Base-by-base conservation (phyloP, 2,113 vertebrate species). In the Halichoeres trimaculatus region DNA sequence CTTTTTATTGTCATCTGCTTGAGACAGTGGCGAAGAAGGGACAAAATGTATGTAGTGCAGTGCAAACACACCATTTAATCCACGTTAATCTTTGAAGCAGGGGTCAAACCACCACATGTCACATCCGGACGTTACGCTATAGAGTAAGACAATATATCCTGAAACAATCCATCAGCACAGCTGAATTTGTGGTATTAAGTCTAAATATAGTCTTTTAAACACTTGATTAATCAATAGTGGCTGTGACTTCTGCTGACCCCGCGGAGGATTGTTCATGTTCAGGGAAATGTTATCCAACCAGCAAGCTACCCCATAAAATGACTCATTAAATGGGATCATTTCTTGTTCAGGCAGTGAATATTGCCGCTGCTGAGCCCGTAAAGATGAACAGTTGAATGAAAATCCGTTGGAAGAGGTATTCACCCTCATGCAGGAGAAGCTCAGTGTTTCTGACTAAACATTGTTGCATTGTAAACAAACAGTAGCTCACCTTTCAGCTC, bases 101-200 rank as follows among this genome's bases (percentile, higher is more conserved):
- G 47, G 53, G 35, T 70, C 48, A 35, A 8, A 69, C 51, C 5
- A 8, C 53, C 59, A 63, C 73, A 64, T 58, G 56, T 64, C 34
- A 72, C 73, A 70, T 75, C 76, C 78, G 76, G 62, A 64, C 60
- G 26, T 67, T 74, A 16, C 11, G 1, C 34, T 66, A 7, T 54
- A 22, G 23, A 1, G 38, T 80, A 6, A 63, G 38, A 60, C 55
- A 24, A 35, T 54, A 40, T 6, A 70, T 22, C 22, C 16, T 1
- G 8, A 4, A 55, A 35, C 10, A 53, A 40, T 30, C 24, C 24
- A 17, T 47, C 12, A 47, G 53, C 7, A 10, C 47, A 36, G 2
- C 35, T 55, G 14, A 48, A 45, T 45, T 8, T 17, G 2, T 17
- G 6, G 17, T 19, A 45, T 45, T 45, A 45, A 1, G 43, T 45